Percentiles rank a stretch among this genome's conserved stretches.
Evolutionary conservation across 2,113 vertebrate species (phyloP).

Genomic region (Hemicordylus capensis): DNA sequence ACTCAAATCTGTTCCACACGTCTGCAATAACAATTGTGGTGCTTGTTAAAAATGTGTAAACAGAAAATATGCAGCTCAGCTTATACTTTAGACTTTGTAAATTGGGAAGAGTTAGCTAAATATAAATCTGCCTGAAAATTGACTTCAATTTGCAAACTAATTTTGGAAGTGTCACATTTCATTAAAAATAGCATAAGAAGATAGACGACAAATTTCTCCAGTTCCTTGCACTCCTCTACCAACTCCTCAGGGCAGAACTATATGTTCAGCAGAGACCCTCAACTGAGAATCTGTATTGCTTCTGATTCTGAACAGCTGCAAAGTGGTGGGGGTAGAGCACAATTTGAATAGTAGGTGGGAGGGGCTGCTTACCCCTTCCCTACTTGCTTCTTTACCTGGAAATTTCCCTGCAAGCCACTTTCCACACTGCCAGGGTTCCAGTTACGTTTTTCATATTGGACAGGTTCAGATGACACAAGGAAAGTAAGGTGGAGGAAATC

Average conservation of each 20-base stretch:
- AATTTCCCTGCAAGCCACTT: neutral
- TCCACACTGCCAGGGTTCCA: neutral
- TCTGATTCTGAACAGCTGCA: neutral
- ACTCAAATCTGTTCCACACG: conserved; percentile 37
- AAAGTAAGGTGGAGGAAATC: too few species aligned
- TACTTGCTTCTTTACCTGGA: neutral
- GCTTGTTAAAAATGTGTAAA: conserved; percentile 59
- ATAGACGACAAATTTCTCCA: neutral
- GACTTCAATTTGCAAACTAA: conserved; percentile 50
- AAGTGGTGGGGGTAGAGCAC: neutral
- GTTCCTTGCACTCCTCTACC: neutral
- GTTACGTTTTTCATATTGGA: neutral
- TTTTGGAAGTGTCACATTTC: conserved; percentile 37
- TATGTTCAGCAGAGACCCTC: neutral
- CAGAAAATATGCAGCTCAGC: conserved; percentile 26
- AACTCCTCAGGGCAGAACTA: neutral
- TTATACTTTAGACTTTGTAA: conserved; percentile 55
- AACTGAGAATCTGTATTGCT: neutral
- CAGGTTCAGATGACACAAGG: too few species aligned
- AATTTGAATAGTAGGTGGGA: neutral
- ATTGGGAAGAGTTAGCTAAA: conserved; percentile 53
- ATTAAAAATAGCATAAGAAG: conserved; percentile 25
- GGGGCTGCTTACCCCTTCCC: neutral
- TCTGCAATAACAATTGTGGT: conserved; percentile 45
- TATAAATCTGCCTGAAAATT: conserved; percentile 54